These are phyloP conservation scores for Drosophila mauritiana DNA, from an alignment of 1,140 invertebrate species.

Conservation along the genomic window DNA sequence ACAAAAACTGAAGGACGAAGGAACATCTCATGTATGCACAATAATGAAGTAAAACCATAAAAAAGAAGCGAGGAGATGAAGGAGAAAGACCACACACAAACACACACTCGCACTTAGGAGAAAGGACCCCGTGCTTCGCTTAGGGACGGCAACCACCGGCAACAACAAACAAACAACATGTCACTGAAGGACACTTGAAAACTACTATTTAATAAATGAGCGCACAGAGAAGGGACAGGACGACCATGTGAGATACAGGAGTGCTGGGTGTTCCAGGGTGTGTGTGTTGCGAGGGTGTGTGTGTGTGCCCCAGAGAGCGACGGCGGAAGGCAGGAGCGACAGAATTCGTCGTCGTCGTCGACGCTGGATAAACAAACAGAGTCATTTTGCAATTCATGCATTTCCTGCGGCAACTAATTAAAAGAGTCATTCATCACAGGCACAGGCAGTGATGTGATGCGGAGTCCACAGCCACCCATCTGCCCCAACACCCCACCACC, in stretches of 20 bases:
- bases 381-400: constrained; percentile 84
- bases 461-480: constrained; percentile 1
- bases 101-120: not conserved
- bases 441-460: constrained; percentile 78
- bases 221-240: constrained; percentile 63
- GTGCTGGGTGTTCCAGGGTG: constrained; percentile 19
- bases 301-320: constrained; percentile 29
- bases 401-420: constrained; percentile 85
- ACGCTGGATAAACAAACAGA: constrained; percentile 80
- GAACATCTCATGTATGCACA: constrained; percentile 68
- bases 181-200: constrained; percentile 83
- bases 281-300: not conserved
- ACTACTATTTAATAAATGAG: constrained; percentile 84
- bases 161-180: constrained; percentile 76
- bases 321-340: constrained; percentile 21
- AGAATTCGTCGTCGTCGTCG: constrained; percentile 51
- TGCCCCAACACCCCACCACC: constrained; percentile 6
- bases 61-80: constrained; percentile 31
- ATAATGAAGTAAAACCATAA: constrained; percentile 67
- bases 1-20: constrained; percentile 20
- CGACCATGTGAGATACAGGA: constrained; percentile 40
- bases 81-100: constrained; percentile 57
- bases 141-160: constrained; percentile 40
- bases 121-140: constrained; percentile 55
- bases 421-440: constrained; percentile 84